Percentiles rank a stretch among this genome's conserved stretches.
phyloP scores from a whole-genome alignment of 1,140 invertebrate species.

The Ruditapes philippinarum region DNA sequence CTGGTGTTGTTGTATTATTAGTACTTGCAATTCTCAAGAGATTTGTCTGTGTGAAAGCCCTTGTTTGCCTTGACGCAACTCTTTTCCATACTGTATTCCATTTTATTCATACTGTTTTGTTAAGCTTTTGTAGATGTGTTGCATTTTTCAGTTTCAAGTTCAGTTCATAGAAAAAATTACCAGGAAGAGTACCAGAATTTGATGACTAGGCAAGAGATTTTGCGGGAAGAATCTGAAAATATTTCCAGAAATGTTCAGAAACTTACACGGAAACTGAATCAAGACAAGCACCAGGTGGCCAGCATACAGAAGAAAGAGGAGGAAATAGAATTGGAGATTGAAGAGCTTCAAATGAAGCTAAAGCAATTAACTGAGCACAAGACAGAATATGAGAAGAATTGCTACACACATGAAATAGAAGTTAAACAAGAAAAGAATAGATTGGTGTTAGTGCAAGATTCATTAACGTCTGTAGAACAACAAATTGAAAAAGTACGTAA shows the following conservation, averaged over 20 bases:
- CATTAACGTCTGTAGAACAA: conserved; percentile 46
- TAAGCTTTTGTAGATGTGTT: too few relatives aligned
- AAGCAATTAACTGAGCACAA: conserved; percentile 31
- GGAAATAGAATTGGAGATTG: conserved; percentile 23
- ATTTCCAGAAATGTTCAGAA: conserved; percentile 1
- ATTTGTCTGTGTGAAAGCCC: too few relatives aligned
- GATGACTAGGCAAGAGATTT: conserved; percentile 36
- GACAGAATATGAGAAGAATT: conserved; percentile 43
- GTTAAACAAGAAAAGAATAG: conserved; percentile 42
- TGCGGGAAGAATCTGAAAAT: conserved; percentile 54
- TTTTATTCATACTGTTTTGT: too few relatives aligned
- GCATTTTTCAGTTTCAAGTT: background rate
- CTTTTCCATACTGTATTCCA: too few relatives aligned
- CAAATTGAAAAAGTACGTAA: conserved; percentile 75
- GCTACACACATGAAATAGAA: conserved; percentile 30
- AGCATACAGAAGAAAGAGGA: conserved; percentile 62
- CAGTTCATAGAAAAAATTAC: conserved; percentile 44
- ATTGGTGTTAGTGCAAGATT: conserved; percentile 53
- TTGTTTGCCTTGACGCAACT: too few relatives aligned
- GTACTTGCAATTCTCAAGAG: too few relatives aligned
- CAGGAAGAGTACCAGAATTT: conserved; percentile 60
- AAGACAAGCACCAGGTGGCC: conserved; percentile 52
- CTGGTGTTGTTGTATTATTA: too few relatives aligned
- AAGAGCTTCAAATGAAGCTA: conserved; percentile 59
- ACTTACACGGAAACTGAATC: conserved; percentile 20